phyloP scores from a whole-genome alignment of 2,888 invertebrate genomes.

The Hypomecis punctinalis region DNA sequence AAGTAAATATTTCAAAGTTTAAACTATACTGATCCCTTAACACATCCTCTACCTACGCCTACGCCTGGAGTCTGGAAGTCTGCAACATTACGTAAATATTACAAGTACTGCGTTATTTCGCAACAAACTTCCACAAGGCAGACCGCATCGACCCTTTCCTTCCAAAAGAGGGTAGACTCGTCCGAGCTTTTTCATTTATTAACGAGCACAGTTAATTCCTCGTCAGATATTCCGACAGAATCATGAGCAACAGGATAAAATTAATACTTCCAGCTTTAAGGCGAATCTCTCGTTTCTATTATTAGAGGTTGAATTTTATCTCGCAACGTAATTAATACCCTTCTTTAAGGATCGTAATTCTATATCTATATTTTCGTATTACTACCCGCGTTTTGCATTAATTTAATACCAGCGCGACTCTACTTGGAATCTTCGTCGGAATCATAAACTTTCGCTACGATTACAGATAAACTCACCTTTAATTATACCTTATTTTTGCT shows the following conservation, averaged over 20 bases:
- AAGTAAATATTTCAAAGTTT: too few species aligned
- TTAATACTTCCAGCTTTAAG: constrained; percentile 16
- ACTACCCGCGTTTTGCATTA: neutral
- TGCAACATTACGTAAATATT: constrained; percentile 8
- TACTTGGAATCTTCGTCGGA: neutral
- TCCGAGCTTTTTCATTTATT: constrained; percentile 26
- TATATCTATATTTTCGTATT: too few species aligned
- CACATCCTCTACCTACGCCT: too few species aligned
- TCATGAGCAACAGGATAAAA: constrained; percentile 21
- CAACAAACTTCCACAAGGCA: constrained; percentile 6
- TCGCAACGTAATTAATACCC: neutral
- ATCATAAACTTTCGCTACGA: neutral
- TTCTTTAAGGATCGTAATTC: neutral
- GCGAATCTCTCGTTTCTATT: constrained; percentile 4
- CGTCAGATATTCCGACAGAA: constrained; percentile 27
- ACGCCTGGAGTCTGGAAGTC: neutral
- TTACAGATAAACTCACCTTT: neutral
- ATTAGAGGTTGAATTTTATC: constrained; percentile 8
- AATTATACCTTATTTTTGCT: too few species aligned
- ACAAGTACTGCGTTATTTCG: neutral
- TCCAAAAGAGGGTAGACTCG: constrained; percentile 4
- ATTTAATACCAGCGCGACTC: too few species aligned
- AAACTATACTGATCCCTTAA: too few species aligned
- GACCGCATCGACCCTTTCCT: constrained; percentile 4
- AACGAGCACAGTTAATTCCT: constrained; percentile 24